Percentiles rank a stretch among this genome's conserved stretches.
Conservation (phyloP, 2,888 invertebrate genomes). For the Campopleginae sp. region DNA sequence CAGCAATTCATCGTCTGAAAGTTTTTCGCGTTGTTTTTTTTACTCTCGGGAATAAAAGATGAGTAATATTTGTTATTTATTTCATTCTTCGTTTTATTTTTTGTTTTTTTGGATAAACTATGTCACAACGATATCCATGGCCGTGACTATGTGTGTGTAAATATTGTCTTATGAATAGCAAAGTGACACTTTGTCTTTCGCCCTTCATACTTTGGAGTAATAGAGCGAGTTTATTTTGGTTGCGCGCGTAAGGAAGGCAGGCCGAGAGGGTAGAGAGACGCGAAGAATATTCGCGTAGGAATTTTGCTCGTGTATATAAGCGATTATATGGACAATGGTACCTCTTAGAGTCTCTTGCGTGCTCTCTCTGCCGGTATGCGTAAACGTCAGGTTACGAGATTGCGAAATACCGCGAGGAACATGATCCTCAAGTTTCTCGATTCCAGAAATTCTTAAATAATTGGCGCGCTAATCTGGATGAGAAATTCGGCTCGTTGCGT, state of each 20-base stretch:
- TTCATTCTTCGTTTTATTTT: too few species aligned
- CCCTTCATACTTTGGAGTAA: neutral
- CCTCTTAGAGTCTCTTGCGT: neutral
- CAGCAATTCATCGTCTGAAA: too few species aligned
- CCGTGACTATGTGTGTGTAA: neutral
- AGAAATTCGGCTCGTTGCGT: neutral
- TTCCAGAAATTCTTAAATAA: slow-evolving; percentile 36
- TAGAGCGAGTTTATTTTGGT: slow-evolving; percentile 27
- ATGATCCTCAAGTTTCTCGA: slow-evolving; percentile 20
- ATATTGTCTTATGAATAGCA: slow-evolving; percentile 9
- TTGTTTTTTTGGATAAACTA: neutral
- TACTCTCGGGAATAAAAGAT: neutral
- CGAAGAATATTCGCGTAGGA: slow-evolving; percentile 23
- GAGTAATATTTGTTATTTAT: neutral
- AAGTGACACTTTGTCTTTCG: neutral
- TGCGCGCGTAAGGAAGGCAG: neutral
- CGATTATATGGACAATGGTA: slow-evolving; percentile 43
- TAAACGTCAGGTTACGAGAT: slow-evolving; percentile 26
- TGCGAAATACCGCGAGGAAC: slow-evolving; percentile 33
- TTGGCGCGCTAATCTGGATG: neutral
- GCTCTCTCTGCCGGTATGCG: slow-evolving; percentile 43
- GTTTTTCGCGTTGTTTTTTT: neutral
- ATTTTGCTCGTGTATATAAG: slow-evolving; percentile 46
- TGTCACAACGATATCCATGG: neutral
- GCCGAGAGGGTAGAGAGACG: neutral